Conservation (phyloP, 2,888 invertebrate species). For the Pecten maximus region DNA sequence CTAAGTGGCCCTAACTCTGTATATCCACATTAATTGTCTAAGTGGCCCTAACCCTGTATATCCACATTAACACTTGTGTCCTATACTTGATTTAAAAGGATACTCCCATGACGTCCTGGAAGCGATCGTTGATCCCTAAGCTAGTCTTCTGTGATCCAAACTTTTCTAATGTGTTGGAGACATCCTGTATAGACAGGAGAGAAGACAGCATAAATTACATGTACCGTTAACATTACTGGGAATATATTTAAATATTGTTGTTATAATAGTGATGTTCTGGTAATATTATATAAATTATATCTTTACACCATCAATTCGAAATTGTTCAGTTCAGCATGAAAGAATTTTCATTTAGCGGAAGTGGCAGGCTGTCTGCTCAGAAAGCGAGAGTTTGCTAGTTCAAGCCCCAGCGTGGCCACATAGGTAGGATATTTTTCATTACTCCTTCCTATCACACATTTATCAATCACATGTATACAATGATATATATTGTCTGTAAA, state of each 20-base stretch:
- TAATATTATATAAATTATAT: too few relatives aligned
- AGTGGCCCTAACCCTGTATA: background rate
- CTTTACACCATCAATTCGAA: too few relatives aligned
- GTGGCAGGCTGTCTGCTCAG: too few relatives aligned
- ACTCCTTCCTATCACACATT: too few relatives aligned
- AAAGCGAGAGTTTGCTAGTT: too few relatives aligned
- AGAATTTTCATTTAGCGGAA: too few relatives aligned
- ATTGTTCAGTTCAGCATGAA: too few relatives aligned
- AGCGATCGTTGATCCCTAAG: constrained; percentile 72
- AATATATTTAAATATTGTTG: background rate
- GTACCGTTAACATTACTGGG: background rate
- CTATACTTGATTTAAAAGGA: constrained; percentile 58
- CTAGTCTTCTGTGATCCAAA: constrained; percentile 69
- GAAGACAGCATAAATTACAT: background rate
- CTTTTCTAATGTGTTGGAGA: constrained; percentile 71
- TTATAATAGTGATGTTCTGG: too few relatives aligned
- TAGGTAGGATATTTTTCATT: too few relatives aligned
- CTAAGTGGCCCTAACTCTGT: background rate
- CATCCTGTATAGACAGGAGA: constrained; percentile 68
- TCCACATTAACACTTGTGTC: background rate
- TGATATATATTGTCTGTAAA: background rate
- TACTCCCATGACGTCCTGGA: constrained; percentile 80
- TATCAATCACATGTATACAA: background rate
- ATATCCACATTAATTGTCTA: background rate
- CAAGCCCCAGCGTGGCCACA: too few relatives aligned